phyloP scores from a whole-genome alignment of 1,140 invertebrate species.

The Megalopta genalis region DNA sequence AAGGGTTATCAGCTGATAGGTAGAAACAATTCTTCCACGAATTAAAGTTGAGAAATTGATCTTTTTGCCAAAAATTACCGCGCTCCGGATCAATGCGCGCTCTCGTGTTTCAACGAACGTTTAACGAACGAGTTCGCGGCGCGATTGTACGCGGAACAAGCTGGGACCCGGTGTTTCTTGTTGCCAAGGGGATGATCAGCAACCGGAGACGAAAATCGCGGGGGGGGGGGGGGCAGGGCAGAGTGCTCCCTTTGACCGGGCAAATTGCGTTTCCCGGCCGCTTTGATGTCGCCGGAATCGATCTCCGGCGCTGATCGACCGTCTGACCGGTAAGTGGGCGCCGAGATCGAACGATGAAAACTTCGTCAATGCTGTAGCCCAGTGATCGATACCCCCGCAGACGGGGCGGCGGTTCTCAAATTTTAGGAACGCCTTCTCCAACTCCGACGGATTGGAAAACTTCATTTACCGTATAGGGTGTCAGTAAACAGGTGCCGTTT shows the following conservation, averaged over 20 bases:
- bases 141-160: not conserved
- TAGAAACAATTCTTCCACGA: too few species aligned
- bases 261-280: not conserved
- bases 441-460: too few species aligned
- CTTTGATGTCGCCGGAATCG: not conserved
- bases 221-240: too few species aligned
- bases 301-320: not conserved
- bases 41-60: too few species aligned
- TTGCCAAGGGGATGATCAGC: not conserved
- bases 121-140: not conserved
- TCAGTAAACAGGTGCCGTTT: too few species aligned
- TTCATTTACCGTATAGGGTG: too few species aligned
- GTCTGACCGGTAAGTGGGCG: not conserved
- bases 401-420: not conserved
- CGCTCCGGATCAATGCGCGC: not conserved
- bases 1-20: too few species aligned
- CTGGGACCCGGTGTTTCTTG: not conserved
- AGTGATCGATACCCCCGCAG: not conserved
- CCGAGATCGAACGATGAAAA: not conserved
- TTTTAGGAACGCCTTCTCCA: not conserved
- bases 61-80: too few species aligned
- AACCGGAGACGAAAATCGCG: not conserved
- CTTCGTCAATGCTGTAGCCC: not conserved
- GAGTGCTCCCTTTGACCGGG: not conserved
- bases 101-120: too few species aligned